Conservation (phyloP, 2,888 invertebrate species). For the Aelia acuminata region DNA sequence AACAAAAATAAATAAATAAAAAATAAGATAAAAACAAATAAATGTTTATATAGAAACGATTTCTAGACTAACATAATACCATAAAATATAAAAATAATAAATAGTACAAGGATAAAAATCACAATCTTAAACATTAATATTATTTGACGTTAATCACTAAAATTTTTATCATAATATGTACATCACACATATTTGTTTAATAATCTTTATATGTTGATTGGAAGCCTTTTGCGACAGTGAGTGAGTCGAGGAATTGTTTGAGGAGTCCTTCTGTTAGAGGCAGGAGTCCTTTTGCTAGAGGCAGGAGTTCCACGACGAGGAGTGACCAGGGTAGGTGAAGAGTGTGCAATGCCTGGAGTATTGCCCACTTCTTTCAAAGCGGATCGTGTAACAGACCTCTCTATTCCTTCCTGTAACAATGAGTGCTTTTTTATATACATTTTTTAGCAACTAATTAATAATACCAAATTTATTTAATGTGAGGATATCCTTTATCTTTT, state of each 20-base stretch:
- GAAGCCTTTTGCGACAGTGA: slow-evolving; percentile 43
- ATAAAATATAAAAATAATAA: slow-evolving; percentile 45
- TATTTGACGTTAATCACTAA: not conserved
- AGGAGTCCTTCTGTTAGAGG: slow-evolving; percentile 43
- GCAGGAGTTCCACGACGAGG: slow-evolving; percentile 51
- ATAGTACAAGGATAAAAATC: slow-evolving; percentile 30
- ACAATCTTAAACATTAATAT: slow-evolving; percentile 32
- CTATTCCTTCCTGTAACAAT: slow-evolving; percentile 39
- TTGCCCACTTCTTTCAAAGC: slow-evolving; percentile 56
- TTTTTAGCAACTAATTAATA: too few relatives aligned
- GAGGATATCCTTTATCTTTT: too few relatives aligned
- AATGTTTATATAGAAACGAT: slow-evolving; percentile 14
- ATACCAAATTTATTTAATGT: too few relatives aligned
- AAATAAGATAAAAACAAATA: not conserved
- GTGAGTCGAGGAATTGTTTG: slow-evolving; percentile 28
- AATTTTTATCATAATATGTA: not conserved
- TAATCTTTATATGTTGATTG: slow-evolving; percentile 35
- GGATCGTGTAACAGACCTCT: slow-evolving; percentile 32
- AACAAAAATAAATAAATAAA: not conserved
- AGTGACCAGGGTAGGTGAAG: slow-evolving; percentile 49
- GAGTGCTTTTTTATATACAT: not conserved
- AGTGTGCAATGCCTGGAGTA: slow-evolving; percentile 54
- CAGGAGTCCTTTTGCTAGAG: slow-evolving; percentile 50
- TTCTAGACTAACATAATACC: not conserved
- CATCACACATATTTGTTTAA: not conserved